Conservation (phyloP, 2,113 vertebrate species). For the Antennarius striatus region DNA sequence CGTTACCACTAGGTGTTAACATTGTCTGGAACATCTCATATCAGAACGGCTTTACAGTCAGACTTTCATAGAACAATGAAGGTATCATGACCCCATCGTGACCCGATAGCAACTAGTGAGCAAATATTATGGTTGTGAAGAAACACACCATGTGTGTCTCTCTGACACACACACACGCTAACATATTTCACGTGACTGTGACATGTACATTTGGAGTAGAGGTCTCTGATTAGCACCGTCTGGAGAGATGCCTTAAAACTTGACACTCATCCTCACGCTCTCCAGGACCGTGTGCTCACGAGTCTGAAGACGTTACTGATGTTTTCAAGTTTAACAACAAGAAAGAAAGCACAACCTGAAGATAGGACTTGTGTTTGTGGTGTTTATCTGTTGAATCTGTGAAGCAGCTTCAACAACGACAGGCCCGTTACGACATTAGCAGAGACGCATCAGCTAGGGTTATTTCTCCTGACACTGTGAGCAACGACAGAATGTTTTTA, state of each 20-base stretch:
- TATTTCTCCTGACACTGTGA: too few species aligned
- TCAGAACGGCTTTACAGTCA: too few species aligned
- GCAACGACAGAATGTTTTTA: too few species aligned
- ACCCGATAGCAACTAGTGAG: background rate
- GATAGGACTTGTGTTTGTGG: too few species aligned
- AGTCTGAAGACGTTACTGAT: background rate
- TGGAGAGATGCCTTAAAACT: constrained; percentile 10
- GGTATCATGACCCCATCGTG: background rate
- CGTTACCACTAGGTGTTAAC: constrained; percentile 47
- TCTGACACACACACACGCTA: constrained; percentile 3
- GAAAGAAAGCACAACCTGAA: too few species aligned
- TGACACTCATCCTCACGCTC: background rate
- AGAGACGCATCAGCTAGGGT: too few species aligned
- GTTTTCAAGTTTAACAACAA: constrained; percentile 1
- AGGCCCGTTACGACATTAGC: too few species aligned
- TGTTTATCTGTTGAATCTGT: too few species aligned
- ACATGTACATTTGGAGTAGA: constrained; percentile 17
- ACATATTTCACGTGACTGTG: constrained; percentile 52
- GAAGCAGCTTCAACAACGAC: too few species aligned
- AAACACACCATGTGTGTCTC: constrained; percentile 1
- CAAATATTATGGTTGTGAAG: constrained; percentile 10
- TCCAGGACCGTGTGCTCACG: background rate
- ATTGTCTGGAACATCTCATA: background rate
- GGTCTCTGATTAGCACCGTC: constrained; percentile 30
- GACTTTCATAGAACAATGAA: too few species aligned